A percentile compares a stretch with the other conserved stretches of the same genome.
Conservation (phyloP, 2,888 invertebrate genomes). For the Agriopis aurantiaria region DNA sequence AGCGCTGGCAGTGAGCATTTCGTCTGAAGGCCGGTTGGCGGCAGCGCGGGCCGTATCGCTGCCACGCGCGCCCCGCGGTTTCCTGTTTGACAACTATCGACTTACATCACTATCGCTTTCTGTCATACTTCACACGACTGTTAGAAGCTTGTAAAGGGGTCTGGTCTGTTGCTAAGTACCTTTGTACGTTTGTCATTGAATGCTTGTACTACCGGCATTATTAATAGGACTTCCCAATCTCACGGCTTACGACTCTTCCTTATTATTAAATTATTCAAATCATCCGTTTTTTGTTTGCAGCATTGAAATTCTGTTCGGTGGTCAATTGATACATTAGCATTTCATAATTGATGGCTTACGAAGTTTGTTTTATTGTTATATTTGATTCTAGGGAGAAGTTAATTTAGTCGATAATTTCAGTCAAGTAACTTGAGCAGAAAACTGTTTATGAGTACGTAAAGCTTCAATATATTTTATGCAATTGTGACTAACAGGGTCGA, state of each 20-base stretch:
- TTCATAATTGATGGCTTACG: constrained; percentile 60
- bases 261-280: constrained; percentile 72
- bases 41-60: constrained; percentile 74
- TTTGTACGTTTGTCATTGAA: constrained; percentile 75
- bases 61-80: constrained; percentile 82
- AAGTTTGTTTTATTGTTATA: constrained; percentile 46
- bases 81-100: constrained; percentile 86
- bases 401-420: constrained; percentile 78
- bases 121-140: constrained; percentile 78
- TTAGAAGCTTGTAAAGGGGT: constrained; percentile 83
- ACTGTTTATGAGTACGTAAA: constrained; percentile 68
- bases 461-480: constrained; percentile 73
- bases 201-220: constrained; percentile 72
- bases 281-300: constrained; percentile 57
- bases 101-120: constrained; percentile 86
- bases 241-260: constrained; percentile 68
- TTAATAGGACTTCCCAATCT: constrained; percentile 74
- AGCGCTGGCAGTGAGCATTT: constrained; percentile 72
- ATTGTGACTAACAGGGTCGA: constrained; percentile 67
- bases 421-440: constrained; percentile 79
- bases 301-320: constrained; percentile 55
- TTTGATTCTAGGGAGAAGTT: constrained; percentile 64
- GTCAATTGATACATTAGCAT: constrained; percentile 62
- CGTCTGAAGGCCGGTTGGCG: constrained; percentile 65
- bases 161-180: constrained; percentile 79